phyloP scores from a whole-genome alignment of 1,140 invertebrate genomes.

The Zaprionus taronus region DNA sequence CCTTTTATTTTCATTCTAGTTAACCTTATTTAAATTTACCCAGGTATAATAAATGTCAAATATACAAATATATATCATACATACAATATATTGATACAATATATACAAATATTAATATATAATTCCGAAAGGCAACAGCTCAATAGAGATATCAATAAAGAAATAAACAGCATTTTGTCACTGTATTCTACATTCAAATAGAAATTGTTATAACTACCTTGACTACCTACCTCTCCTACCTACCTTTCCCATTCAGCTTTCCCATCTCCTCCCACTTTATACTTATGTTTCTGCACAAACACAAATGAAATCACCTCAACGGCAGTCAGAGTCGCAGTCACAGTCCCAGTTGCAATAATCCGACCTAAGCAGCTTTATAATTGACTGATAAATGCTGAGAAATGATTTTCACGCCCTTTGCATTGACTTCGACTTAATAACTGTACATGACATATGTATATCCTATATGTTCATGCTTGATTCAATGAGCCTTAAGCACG shows the following conservation, averaged over 20 bases:
- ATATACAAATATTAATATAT: too few relatives aligned
- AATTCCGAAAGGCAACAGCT: too few relatives aligned
- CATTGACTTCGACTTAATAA: background rate
- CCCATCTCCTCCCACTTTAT: background rate
- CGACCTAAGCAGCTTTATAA: background rate
- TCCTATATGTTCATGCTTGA: conserved; percentile 1
- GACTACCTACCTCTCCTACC: background rate
- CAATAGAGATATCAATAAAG: too few relatives aligned
- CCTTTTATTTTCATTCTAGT: too few relatives aligned
- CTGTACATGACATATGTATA: background rate
- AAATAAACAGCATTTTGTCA: too few relatives aligned
- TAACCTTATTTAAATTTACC: too few relatives aligned
- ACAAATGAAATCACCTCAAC: background rate
- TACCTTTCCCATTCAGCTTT: too few relatives aligned
- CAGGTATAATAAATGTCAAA: too few relatives aligned
- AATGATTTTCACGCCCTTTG: conserved; percentile 6
- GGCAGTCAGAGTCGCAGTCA: background rate
- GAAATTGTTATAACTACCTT: background rate
- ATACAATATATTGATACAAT: too few relatives aligned
- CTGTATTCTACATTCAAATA: too few relatives aligned
- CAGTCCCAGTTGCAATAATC: background rate
- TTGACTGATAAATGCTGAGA: background rate
- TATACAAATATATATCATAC: too few relatives aligned
- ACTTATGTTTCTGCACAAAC: background rate
- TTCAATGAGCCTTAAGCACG: conserved; percentile 1